Conservation (phyloP, 2,113 vertebrate genomes). For the Pitta sordida region DNA sequence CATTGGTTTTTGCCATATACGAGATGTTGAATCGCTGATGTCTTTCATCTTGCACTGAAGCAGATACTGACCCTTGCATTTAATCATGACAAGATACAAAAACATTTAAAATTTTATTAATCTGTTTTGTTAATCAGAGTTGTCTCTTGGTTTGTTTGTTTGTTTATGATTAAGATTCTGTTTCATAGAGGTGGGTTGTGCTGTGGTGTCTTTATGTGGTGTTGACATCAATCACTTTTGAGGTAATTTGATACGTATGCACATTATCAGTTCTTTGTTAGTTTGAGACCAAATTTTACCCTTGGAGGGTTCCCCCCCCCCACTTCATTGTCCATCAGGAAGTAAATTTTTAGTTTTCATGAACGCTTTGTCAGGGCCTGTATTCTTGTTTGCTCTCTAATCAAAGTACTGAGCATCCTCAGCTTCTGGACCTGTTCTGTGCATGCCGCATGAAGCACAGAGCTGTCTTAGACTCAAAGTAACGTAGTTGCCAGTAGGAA, state of each 20-base stretch:
- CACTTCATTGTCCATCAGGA: neutral
- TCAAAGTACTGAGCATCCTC: neutral
- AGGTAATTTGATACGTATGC: neutral
- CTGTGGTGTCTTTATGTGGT: neutral
- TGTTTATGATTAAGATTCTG: neutral
- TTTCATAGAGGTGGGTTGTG: neutral
- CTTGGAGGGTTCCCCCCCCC: neutral
- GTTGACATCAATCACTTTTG: neutral
- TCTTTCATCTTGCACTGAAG: neutral
- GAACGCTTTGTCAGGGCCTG: neutral
- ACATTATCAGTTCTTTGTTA: neutral
- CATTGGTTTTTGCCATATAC: neutral
- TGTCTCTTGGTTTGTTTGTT: neutral
- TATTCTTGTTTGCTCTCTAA: neutral
- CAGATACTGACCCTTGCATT: neutral
- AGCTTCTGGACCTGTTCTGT: conserved; percentile 14
- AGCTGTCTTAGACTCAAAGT: neutral
- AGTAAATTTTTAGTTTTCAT: neutral
- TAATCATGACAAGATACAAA: neutral
- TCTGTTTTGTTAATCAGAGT: neutral
- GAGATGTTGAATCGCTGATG: neutral
- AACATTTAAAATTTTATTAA: neutral
- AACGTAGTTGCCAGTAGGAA: conserved; percentile 36
- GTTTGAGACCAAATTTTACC: neutral
- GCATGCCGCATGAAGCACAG: conserved; percentile 9